Evolutionary conservation across 2,113 vertebrate species (phyloP).

Genomic region (Centropus unirufus): DNA sequence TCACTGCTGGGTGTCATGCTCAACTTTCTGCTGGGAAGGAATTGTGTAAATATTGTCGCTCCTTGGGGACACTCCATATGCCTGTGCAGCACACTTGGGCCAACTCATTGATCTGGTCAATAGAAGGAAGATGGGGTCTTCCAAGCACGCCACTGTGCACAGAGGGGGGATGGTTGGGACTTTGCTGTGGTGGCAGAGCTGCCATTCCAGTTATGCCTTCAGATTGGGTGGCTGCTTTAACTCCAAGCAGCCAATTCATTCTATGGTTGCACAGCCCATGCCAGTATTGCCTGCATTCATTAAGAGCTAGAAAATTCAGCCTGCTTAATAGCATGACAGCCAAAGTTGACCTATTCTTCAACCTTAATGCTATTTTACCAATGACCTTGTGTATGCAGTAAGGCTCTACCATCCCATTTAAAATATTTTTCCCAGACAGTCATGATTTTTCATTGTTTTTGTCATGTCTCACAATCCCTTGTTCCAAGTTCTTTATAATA

Average conservation of each 20-base stretch:
- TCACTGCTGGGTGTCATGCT: fast-evolving
- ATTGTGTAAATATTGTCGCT: neutral
- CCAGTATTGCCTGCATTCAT: neutral
- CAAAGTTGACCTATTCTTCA: neutral
- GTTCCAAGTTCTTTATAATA: neutral
- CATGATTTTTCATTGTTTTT: neutral
- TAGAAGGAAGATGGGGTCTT: neutral
- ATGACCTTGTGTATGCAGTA: neutral
- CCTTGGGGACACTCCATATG: neutral
- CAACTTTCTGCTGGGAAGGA: neutral
- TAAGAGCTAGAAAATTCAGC: neutral
- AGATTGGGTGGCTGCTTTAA: neutral
- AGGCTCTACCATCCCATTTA: neutral
- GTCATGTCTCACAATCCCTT: neutral
- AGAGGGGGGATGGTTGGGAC: fast-evolving
- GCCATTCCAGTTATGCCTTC: neutral
- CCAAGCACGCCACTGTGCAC: fast-evolving
- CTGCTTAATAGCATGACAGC: neutral
- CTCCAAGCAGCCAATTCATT: fast-evolving
- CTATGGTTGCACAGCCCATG: neutral
- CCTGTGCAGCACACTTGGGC: fast-evolving
- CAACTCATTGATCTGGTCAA: neutral
- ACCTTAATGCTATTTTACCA: neutral
- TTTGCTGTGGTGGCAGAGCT: neutral
- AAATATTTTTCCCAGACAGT: neutral